Conservation (phyloP, 1,140 invertebrate species). For the Hesperophylax magnus region DNA sequence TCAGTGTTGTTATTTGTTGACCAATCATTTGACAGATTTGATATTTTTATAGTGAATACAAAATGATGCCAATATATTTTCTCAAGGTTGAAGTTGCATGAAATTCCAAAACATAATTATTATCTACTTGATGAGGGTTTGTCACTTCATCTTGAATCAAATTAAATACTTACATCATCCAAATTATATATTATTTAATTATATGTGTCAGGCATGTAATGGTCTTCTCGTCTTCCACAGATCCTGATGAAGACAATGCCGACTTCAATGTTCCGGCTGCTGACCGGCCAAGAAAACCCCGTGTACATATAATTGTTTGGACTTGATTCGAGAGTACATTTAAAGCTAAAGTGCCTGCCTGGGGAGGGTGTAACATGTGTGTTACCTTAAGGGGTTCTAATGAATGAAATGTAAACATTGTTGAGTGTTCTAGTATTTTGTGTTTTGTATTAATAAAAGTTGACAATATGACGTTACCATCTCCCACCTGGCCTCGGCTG, state of each 20-base stretch:
- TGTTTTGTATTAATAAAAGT: slow-evolving; percentile 52
- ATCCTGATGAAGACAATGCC: slow-evolving; percentile 99
- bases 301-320: slow-evolving; percentile 90
- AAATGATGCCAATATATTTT: too few relatives aligned
- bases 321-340: slow-evolving; percentile 32
- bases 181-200: neutral
- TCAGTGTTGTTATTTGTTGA: slow-evolving; percentile 3
- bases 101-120: too few relatives aligned
- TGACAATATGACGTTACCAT: slow-evolving; percentile 50
- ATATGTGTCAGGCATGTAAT: neutral
- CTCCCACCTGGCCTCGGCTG: neutral
- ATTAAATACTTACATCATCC: too few relatives aligned
- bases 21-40: neutral
- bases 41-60: neutral
- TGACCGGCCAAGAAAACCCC: slow-evolving; percentile 99
- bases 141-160: too few relatives aligned
- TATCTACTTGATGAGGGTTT: too few relatives aligned
- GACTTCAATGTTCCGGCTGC: slow-evolving; percentile 98
- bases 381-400: slow-evolving; percentile 21
- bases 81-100: too few relatives aligned
- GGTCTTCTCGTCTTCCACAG: slow-evolving; percentile 72
- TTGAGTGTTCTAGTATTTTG: slow-evolving; percentile 54
- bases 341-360: slow-evolving; percentile 67
- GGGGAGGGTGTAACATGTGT: slow-evolving; percentile 53
- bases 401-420: slow-evolving; percentile 52